These are phyloP conservation scores for Pluvianellus socialis DNA, from an alignment of 2,113 vertebrate genomes.

Conservation along the genomic window DNA sequence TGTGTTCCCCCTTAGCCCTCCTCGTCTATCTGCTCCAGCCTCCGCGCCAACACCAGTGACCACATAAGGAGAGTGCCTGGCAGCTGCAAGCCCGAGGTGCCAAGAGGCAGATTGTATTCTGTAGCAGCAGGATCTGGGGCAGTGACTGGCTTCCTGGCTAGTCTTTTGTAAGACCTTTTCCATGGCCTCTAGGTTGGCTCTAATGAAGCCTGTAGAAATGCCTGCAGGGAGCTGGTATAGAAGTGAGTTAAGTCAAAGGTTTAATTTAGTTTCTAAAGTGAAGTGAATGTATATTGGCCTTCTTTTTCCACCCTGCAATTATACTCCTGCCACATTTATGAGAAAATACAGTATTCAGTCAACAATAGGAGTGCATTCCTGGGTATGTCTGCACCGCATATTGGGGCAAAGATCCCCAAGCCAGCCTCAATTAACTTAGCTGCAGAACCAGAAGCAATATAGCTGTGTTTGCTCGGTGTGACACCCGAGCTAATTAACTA, in stretches of 20 bases:
- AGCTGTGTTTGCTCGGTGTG: constrained; percentile 12
- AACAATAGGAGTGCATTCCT: constrained; percentile 40
- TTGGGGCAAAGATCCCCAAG: constrained; percentile 58
- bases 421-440: constrained; percentile 46
- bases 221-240: constrained; percentile 57
- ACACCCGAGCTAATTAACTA: constrained; percentile 59
- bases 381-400: constrained; percentile 4
- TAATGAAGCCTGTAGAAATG: constrained; percentile 56
- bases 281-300: constrained; percentile 53
- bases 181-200: constrained; percentile 57
- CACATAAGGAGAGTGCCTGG: constrained; percentile 66
- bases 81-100: constrained; percentile 72
- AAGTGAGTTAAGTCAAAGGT: constrained; percentile 43
- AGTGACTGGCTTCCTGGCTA: constrained; percentile 54
- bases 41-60: constrained; percentile 63
- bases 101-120: constrained; percentile 63
- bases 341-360: constrained; percentile 59
- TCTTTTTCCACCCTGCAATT: constrained; percentile 50
- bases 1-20: constrained; percentile 56
- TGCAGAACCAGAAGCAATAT: constrained; percentile 45
- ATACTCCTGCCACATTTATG: constrained; percentile 50
- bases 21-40: constrained; percentile 50
- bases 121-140: constrained; percentile 36
- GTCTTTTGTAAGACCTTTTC: constrained; percentile 58
- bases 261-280: constrained; percentile 13